Evolutionary conservation across 1,140 invertebrate genomes (phyloP).

Genomic region (Drosophila littoralis): DNA sequence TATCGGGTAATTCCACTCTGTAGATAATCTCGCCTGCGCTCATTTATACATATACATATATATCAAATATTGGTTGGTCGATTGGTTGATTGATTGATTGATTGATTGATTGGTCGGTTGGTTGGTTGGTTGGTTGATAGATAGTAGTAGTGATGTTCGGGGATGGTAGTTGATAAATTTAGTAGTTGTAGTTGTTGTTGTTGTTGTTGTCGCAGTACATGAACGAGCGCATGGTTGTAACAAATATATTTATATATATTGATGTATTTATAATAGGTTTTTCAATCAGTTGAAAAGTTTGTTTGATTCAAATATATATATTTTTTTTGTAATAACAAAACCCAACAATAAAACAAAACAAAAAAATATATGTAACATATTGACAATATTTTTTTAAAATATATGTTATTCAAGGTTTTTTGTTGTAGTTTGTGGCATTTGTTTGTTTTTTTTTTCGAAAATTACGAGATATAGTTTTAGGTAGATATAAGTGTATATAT

Average conservation of each 20-base stretch:
- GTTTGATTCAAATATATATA: conserved; percentile 29
- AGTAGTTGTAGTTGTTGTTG: conserved; percentile 66
- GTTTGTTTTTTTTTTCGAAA: conserved; percentile 14
- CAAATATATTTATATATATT: conserved; percentile 26
- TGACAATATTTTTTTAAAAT: conserved; percentile 39
- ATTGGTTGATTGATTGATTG: conserved; percentile 60
- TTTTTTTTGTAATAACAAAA: conserved; percentile 18
- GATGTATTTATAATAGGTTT: conserved; percentile 22
- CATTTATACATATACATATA: conserved; percentile 46
- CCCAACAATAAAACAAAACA: too few species aligned
- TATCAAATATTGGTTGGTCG: conserved; percentile 40
- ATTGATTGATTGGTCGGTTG: conserved; percentile 36
- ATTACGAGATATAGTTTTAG: background rate
- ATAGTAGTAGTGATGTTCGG: conserved; percentile 38
- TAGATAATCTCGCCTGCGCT: conserved; percentile 92
- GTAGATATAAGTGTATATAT: conserved; percentile 18
- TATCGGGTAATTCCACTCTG: conserved; percentile 94
- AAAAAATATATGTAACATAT: conserved; percentile 14
- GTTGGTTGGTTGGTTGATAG: conserved; percentile 45
- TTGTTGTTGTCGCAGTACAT: conserved; percentile 69
- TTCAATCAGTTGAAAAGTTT: conserved; percentile 28
- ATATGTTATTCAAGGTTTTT: conserved; percentile 22
- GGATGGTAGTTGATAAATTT: conserved; percentile 58
- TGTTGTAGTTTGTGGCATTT: conserved; percentile 33
- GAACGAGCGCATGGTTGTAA: conserved; percentile 60